phyloP scores from a whole-genome alignment of 1,140 invertebrate species.

The Orussus abietinus region DNA sequence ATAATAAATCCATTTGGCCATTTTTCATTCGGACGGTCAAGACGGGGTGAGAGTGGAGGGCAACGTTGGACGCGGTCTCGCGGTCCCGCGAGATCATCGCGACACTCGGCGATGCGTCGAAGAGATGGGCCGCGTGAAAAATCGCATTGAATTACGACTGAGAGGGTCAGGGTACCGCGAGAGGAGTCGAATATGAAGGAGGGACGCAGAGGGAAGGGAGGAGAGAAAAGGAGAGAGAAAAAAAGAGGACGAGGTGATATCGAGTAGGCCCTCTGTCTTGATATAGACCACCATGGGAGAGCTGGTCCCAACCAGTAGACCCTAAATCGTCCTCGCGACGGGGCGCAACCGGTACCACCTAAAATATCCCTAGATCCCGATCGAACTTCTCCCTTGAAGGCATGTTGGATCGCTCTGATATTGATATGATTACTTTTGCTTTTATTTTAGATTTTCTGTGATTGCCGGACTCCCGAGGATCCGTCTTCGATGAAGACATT shows the following conservation, averaged over 20 bases:
- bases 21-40: too few relatives aligned
- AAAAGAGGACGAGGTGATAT: constrained; percentile 18
- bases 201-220: too few relatives aligned
- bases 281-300: constrained; percentile 44
- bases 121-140: neutral
- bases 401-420: constrained; percentile 15
- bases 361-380: constrained; percentile 35
- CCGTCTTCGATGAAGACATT: too few relatives aligned
- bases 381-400: constrained; percentile 23
- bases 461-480: too few relatives aligned
- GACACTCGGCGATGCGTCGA: too few relatives aligned
- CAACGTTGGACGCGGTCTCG: too few relatives aligned
- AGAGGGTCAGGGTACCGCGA: neutral
- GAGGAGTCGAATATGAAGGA: too few relatives aligned
- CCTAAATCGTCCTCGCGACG: constrained; percentile 42
- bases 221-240: constrained; percentile 5
- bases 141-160: neutral
- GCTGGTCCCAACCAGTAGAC: constrained; percentile 30
- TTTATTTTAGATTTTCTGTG: too few relatives aligned
- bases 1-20: too few relatives aligned
- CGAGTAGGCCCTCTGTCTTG: constrained; percentile 31
- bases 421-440: constrained; percentile 7
- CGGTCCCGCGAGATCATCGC: too few relatives aligned
- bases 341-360: constrained; percentile 29
- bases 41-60: too few relatives aligned